Conservation (phyloP, 2,888 invertebrate species). For the Agrilus cyanescens region DNA sequence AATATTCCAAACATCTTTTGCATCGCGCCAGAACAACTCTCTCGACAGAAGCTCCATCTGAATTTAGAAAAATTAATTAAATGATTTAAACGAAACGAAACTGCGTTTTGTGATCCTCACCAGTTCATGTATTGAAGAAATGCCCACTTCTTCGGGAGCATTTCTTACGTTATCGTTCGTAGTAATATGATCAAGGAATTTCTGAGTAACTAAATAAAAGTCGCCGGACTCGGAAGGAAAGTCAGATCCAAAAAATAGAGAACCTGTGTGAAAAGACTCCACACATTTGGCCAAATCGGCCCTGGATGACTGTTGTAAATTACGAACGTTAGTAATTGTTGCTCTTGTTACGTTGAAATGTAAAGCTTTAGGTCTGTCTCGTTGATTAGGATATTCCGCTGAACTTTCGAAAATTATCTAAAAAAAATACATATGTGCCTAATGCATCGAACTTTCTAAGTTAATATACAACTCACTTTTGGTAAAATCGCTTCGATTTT, state of each 20-base stretch:
- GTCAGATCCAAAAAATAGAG: conserved; percentile 60
- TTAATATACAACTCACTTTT: conserved; percentile 47
- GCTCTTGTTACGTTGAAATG: conserved; percentile 74
- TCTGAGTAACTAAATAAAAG: conserved; percentile 67
- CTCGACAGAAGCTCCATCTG: conserved; percentile 29
- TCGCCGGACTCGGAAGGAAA: conserved; percentile 64
- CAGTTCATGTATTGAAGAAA: conserved; percentile 24
- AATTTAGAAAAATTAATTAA: conserved; percentile 9
- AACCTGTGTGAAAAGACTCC: conserved; percentile 63
- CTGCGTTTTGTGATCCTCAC: conserved; percentile 17
- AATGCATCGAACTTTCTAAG: background rate
- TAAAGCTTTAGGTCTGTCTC: conserved; percentile 77
- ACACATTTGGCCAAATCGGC: conserved; percentile 72
- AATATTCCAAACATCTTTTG: conserved; percentile 81
- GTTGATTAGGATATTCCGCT: conserved; percentile 63
- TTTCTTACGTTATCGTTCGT: conserved; percentile 38
- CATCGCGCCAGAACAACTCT: conserved; percentile 62
- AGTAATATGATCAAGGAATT: conserved; percentile 60
- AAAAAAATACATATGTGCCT: conserved; percentile 16
- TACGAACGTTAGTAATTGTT: conserved; percentile 56
- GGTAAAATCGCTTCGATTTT: conserved; percentile 90
- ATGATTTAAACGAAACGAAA: background rate
- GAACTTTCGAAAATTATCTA: conserved; percentile 70
- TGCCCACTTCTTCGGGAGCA: conserved; percentile 27
- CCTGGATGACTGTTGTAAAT: conserved; percentile 53